Evolutionary conservation across 35 echinoderm and acorn worm species (phyloP), one percentile per base, ranked within the genome.

Genomic region (Ptychodera flava): DNA sequence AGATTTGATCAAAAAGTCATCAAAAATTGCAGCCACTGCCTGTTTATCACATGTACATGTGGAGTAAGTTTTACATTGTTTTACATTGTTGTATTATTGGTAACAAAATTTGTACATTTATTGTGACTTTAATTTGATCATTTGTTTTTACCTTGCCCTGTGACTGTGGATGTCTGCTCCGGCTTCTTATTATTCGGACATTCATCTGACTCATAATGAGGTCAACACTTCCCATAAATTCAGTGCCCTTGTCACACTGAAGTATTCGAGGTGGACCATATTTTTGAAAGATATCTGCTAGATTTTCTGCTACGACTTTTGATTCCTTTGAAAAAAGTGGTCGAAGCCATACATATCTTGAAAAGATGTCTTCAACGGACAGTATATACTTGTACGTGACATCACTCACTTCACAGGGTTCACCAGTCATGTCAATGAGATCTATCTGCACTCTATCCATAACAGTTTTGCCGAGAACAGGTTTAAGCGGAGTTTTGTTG

Each of bases 361-460:
- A 75, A 76, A 85, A 85, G 16, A 85, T 37, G 77, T 85, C 84
- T 28, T 75, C 37, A 75, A 38, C 38, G 38, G 37, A 75, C 37
- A 85, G 33, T 75, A 85, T 77, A 85, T 85, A 85, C 1, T 53
- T 45, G 32, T 85, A 85, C 22, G 1, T 76, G n/a, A n/a, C n/a
- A n/a, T n/a, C n/a, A n/a, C n/a, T n/a, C n/a, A n/a, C n/a, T n/a
- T n/a, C n/a, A n/a, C n/a, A n/a, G n/a, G n/a, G n/a, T 76, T 85
- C 33, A 28, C 84, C 84, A 28, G 33, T 85, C 84, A 85, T 85
- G 33, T 85, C 38, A 31, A 85, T 32, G 28, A 85, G 84, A 32
- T 85, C 10, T 32, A 85, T 85, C 16, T 85, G 84, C 28, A 85
- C 32, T 29, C 84, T n/a, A 77, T 77, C 84, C 84, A 85, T 81